Percentiles rank a stretch among this genome's conserved stretches.
phyloP scores from a whole-genome alignment of 2,113 vertebrate species.

The Okapia johnstoni region DNA sequence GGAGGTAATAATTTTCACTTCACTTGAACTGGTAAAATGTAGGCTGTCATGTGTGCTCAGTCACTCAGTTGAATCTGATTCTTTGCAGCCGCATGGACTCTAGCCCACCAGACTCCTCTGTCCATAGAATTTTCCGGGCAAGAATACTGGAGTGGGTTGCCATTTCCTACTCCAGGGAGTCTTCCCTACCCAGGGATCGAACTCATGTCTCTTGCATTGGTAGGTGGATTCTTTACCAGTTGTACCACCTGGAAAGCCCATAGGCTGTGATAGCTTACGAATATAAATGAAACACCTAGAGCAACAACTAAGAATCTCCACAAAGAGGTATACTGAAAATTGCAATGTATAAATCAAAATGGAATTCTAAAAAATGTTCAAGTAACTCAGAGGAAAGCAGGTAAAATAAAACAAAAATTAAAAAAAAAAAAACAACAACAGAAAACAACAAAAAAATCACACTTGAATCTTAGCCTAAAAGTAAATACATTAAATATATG shows the following conservation, averaged over 20 bases:
- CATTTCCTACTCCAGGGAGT: background rate
- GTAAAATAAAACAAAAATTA: background rate
- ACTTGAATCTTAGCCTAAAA: background rate
- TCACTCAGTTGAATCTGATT: background rate
- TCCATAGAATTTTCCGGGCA: background rate
- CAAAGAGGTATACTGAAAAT: background rate
- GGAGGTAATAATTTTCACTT: background rate
- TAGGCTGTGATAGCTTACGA: background rate
- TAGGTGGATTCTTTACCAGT: background rate
- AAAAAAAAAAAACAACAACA: background rate
- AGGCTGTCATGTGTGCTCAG: background rate
- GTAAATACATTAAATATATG: background rate
- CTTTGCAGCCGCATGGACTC: background rate
- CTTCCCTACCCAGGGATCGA: background rate
- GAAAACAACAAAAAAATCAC: background rate
- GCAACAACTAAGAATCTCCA: background rate
- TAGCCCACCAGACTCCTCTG: background rate
- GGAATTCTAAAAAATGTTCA: background rate
- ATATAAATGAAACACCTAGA: background rate
- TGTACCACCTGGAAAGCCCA: background rate
- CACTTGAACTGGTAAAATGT: background rate
- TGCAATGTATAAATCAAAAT: background rate
- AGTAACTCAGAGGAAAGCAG: background rate
- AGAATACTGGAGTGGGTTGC: background rate
- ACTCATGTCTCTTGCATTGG: background rate